phyloP scores from a whole-genome alignment of 1,140 invertebrate genomes.

The Eriosoma lanigerum region DNA sequence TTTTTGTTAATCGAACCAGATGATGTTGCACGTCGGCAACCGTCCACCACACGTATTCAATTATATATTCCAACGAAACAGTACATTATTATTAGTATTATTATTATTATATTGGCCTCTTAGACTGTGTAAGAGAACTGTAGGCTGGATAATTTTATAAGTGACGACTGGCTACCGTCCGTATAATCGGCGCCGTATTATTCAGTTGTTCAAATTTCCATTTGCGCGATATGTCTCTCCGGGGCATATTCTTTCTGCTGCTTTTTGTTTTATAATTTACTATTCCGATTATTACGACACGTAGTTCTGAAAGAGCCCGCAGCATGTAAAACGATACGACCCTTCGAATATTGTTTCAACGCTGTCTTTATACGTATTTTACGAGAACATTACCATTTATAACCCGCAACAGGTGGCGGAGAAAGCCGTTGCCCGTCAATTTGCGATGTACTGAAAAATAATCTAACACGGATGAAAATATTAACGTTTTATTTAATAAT shows the following conservation, averaged over 20 bases:
- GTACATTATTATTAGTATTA: no score
- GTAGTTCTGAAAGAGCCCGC: conserved; percentile 6
- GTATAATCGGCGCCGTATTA: background rate
- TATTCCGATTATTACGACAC: conserved; percentile 32
- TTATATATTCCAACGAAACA: no score
- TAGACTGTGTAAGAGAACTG: no score
- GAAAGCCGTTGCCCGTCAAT: no score
- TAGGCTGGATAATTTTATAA: conserved; percentile 11
- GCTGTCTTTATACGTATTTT: conserved; percentile 9
- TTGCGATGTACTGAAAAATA: no score
- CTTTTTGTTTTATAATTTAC: background rate
- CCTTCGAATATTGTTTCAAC: conserved; percentile 45
- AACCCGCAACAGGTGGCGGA: background rate
- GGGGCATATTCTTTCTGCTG: background rate
- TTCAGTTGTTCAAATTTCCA: conserved; percentile 23
- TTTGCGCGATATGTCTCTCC: background rate
- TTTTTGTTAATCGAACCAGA: no score
- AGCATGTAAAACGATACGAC: conserved; percentile 46
- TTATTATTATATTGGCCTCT: no score
- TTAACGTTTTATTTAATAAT: no score
- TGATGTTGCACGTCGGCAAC: no score
- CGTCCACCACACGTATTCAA: no score
- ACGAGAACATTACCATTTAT: background rate
- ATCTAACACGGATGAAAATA: no score
- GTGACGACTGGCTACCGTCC: conserved; percentile 35